These are phyloP conservation scores for Microcebus murinus DNA, from an alignment of 2,113 vertebrate genomes.

Conservation along the genomic window DNA sequence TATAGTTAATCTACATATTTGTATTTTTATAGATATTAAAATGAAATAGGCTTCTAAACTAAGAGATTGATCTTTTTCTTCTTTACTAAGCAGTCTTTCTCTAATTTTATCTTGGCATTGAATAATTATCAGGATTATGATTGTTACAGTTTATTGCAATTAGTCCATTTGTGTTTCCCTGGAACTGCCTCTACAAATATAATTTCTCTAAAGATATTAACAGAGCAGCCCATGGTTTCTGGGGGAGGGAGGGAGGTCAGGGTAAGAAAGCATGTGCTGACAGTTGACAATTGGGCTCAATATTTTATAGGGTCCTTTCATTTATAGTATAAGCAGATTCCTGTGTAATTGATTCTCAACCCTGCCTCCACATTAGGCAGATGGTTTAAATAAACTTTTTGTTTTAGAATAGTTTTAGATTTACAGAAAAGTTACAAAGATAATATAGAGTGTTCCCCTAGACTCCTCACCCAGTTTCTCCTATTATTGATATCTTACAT, in stretches of 20 bases:
- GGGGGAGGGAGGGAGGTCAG: too few species aligned
- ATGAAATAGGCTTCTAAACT: neutral
- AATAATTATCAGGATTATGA: neutral
- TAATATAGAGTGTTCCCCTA: neutral
- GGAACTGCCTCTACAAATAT: neutral
- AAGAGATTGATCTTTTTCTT: neutral
- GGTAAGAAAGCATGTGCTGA: neutral
- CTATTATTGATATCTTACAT: neutral
- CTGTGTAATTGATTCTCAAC: neutral
- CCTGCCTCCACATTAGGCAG: neutral
- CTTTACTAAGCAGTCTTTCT: neutral
- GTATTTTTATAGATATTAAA: slow-evolving; percentile 6
- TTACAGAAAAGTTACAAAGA: neutral
- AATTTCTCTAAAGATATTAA: neutral
- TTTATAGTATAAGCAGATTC: neutral
- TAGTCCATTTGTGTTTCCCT: neutral
- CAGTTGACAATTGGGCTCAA: neutral
- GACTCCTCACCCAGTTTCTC: neutral
- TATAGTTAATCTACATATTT: neutral
- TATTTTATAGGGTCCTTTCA: neutral
- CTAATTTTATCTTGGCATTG: neutral
- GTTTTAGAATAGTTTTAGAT: slow-evolving; percentile 5
- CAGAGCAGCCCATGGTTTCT: neutral
- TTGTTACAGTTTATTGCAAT: neutral
- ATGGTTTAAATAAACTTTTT: neutral